Conservation (phyloP, 1,140 invertebrate genomes). For the Cyphomyrmex costatus region DNA sequence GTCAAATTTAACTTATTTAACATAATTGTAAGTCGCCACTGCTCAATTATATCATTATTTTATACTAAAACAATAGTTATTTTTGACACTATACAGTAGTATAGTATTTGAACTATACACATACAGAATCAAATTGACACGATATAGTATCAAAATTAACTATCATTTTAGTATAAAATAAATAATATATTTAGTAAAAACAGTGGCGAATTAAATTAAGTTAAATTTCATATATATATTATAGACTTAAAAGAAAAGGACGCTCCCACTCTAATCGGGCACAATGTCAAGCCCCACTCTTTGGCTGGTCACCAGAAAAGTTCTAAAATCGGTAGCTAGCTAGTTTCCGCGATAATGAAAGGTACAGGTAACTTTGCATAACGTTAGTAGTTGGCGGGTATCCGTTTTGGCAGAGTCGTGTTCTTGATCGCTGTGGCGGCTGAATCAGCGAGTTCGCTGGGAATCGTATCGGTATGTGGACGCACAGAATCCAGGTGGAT, state of each 20-base stretch:
- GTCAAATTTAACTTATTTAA: too few relatives aligned
- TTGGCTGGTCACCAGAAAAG: slow-evolving; percentile 71
- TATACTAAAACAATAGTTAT: too few relatives aligned
- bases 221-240: too few relatives aligned
- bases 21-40: too few relatives aligned
- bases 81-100: too few relatives aligned
- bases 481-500: slow-evolving; percentile 3
- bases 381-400: slow-evolving; percentile 82
- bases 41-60: too few relatives aligned
- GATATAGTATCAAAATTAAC: too few relatives aligned
- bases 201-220: too few relatives aligned
- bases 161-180: too few relatives aligned
- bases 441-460: background rate
- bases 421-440: background rate
- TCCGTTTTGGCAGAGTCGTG: slow-evolving; percentile 82
- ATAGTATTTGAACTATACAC: too few relatives aligned
- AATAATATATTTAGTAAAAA: too few relatives aligned
- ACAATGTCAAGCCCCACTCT: slow-evolving; percentile 73
- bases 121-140: too few relatives aligned
- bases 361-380: slow-evolving; percentile 69
- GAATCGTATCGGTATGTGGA: slow-evolving; percentile 50
- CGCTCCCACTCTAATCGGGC: slow-evolving; percentile 57
- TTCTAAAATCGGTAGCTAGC: slow-evolving; percentile 82
- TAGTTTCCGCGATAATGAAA: slow-evolving; percentile 81
- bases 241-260: background rate